Percentiles rank a stretch among this genome's conserved stretches.
Evolutionary conservation across 2,888 invertebrate species (phyloP).

Genomic region (Ormyrus rosae): DNA sequence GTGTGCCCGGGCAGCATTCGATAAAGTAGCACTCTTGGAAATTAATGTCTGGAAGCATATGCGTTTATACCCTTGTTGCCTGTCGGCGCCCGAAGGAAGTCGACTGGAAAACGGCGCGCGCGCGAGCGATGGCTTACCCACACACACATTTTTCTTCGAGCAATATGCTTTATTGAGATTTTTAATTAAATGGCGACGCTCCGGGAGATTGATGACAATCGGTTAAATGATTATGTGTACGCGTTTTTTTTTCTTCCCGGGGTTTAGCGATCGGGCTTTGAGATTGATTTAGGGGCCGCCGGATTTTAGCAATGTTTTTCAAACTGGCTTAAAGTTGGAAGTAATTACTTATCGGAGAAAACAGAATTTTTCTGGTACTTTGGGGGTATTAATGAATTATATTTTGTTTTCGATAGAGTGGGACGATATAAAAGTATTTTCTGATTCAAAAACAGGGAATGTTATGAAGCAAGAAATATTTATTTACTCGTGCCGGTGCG

Average conservation of each 20-base stretch:
- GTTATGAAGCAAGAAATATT: too few species aligned
- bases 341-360: too few species aligned
- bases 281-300: neutral
- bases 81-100: slow-evolving; percentile 13
- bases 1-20: slow-evolving; percentile 51
- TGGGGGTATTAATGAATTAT: too few species aligned
- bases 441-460: too few species aligned
- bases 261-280: neutral
- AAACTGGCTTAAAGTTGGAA: too few species aligned
- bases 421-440: too few species aligned
- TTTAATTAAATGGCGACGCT: slow-evolving; percentile 29
- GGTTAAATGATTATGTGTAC: slow-evolving; percentile 24
- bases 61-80: slow-evolving; percentile 11
- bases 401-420: too few species aligned
- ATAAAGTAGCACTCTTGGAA: slow-evolving; percentile 57
- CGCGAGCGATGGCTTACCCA: neutral
- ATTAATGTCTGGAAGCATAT: slow-evolving; percentile 55
- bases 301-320: too few species aligned
- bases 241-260: neutral
- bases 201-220: slow-evolving; percentile 56
- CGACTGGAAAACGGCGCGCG: slow-evolving; percentile 13
- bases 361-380: too few species aligned
- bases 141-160: neutral
- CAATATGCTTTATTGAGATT: slow-evolving; percentile 35
- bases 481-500: too few species aligned